Conservation (phyloP, 2,113 vertebrate species). For the Mugil cephalus region DNA sequence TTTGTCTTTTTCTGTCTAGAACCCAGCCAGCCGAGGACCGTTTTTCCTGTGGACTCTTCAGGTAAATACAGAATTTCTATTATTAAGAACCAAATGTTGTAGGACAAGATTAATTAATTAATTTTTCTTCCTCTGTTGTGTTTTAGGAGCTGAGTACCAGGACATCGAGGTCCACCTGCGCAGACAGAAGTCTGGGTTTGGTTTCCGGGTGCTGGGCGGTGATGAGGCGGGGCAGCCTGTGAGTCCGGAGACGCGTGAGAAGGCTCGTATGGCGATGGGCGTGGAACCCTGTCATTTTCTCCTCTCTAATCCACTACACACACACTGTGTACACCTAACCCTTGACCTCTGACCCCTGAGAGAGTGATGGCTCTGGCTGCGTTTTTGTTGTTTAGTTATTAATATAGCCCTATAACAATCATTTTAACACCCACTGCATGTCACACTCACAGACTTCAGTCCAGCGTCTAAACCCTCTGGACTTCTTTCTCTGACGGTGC, state of each 20-base stretch:
- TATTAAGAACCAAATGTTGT: neutral
- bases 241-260: conserved; percentile 89
- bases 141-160: conserved; percentile 91
- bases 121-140: neutral
- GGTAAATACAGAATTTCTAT: conserved; percentile 85
- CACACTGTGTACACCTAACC: conserved; percentile 62
- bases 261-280: conserved; percentile 84
- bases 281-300: conserved; percentile 79
- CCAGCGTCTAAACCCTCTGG: too few species aligned
- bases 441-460: neutral
- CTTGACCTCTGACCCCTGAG: conserved; percentile 63
- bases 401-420: conserved; percentile 43
- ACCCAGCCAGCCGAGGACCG: conserved; percentile 90
- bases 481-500: conserved; percentile 25
- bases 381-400: conserved; percentile 30
- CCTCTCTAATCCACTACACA: conserved; percentile 67
- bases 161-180: conserved; percentile 96
- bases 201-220: conserved; percentile 97
- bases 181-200: conserved; percentile 97
- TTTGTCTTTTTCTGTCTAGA: conserved; percentile 86
- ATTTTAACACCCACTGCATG: conserved; percentile 48
- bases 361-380: conserved; percentile 68
- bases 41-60: conserved; percentile 91
- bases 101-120: neutral
- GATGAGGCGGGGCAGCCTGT: conserved; percentile 98